These are phyloP conservation scores for Elysia chlorotica DNA, from an alignment of 1,140 invertebrate species.

Conservation along the genomic window DNA sequence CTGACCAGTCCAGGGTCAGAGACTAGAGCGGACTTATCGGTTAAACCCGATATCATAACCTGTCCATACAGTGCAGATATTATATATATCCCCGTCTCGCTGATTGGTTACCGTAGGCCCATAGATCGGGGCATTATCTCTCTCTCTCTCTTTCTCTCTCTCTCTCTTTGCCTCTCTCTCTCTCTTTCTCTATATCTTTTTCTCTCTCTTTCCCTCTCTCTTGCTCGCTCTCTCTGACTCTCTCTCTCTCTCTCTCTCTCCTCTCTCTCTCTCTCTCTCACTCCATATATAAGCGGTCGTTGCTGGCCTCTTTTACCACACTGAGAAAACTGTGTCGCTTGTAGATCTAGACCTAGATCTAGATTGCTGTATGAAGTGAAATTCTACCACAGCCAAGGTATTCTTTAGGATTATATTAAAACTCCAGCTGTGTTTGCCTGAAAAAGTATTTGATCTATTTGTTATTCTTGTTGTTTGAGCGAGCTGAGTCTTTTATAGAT, in stretches of 20 bases:
- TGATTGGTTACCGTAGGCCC: too few species aligned
- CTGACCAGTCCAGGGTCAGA: too few species aligned
- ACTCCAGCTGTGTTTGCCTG: background rate
- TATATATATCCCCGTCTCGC: too few species aligned
- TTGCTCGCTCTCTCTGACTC: background rate
- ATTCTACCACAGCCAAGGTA: background rate
- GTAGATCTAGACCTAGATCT: background rate
- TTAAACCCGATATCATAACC: too few species aligned
- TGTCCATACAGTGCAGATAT: too few species aligned
- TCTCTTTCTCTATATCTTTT: background rate
- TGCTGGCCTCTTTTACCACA: background rate
- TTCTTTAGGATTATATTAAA: background rate
- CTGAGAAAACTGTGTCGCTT: background rate
- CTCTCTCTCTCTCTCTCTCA: conserved; percentile 5
- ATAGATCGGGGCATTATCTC: too few species aligned
- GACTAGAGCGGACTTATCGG: too few species aligned
- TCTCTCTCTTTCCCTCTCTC: background rate
- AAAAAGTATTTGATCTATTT: background rate
- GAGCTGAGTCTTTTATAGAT: too few species aligned
- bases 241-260: background rate
- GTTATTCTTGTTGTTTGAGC: background rate
- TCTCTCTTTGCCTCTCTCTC: background rate
- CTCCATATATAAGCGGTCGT: background rate
- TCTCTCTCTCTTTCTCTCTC: background rate
- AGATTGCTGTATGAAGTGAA: background rate